Percentiles rank a stretch among this genome's conserved stretches.
Conservation (phyloP, 2,888 invertebrate species). For the Epicampocera succincta region DNA sequence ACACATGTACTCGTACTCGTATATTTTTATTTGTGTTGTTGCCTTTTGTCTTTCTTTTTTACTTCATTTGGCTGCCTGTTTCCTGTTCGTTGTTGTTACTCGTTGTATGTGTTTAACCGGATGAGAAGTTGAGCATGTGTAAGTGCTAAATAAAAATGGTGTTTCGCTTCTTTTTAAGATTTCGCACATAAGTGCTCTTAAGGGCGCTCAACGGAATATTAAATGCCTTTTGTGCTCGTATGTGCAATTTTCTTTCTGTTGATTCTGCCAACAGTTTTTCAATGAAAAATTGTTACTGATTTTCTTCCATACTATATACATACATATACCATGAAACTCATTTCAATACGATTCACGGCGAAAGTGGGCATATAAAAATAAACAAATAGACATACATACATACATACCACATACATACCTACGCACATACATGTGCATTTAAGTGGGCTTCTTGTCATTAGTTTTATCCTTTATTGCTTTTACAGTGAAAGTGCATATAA, state of each 20-base stretch:
- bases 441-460: no score
- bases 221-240: constrained; percentile 64
- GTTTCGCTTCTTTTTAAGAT: constrained; percentile 69
- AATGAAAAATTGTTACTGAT: constrained; percentile 58
- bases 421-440: no score
- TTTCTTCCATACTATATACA: constrained; percentile 41
- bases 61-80: constrained; percentile 54
- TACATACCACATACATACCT: no score
- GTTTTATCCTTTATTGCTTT: constrained; percentile 31
- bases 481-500: no score
- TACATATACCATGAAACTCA: constrained; percentile 29
- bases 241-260: constrained; percentile 60
- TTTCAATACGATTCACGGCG: background rate
- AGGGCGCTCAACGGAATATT: constrained; percentile 68
- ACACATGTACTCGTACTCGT: constrained; percentile 4
- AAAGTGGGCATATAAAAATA: no score
- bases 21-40: constrained; percentile 31
- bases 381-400: no score
- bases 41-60: constrained; percentile 24
- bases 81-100: constrained; percentile 49
- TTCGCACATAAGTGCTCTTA: constrained; percentile 72
- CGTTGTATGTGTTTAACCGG: constrained; percentile 57
- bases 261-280: constrained; percentile 59
- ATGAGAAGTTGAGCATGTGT: constrained; percentile 69
- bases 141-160: constrained; percentile 71